These are phyloP conservation scores for Falcunculus frontatus DNA, from an alignment of 2,113 vertebrate genomes.

Conservation along the genomic window DNA sequence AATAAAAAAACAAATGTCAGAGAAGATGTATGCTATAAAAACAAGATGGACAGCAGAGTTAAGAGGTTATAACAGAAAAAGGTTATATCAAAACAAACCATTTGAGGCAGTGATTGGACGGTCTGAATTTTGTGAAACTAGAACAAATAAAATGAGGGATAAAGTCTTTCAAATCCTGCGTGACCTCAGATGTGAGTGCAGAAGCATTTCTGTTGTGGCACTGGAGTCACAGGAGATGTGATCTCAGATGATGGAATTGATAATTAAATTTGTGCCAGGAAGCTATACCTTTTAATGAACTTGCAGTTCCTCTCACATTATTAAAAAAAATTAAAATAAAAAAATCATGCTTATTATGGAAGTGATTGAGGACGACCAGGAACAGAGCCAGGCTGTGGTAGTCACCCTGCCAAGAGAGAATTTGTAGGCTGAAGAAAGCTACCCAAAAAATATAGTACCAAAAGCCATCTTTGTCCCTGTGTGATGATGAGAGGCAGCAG, in stretches of 20 bases:
- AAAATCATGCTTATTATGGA: background rate
- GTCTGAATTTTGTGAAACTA: background rate
- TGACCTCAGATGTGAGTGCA: background rate
- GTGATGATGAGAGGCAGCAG: background rate
- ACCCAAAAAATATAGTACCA: background rate
- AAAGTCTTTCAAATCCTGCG: background rate
- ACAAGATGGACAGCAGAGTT: background rate
- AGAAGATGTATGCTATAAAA: background rate
- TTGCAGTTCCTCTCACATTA: background rate
- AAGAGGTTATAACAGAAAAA: background rate
- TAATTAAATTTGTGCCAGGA: background rate
- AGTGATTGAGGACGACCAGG: background rate
- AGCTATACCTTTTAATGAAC: background rate
- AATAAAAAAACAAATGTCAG: background rate
- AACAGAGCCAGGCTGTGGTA: background rate
- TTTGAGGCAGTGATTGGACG: background rate
- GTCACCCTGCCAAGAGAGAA: background rate
- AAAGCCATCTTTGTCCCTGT: accelerated
- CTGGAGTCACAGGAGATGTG: background rate
- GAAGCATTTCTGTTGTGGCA: background rate
- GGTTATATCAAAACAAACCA: background rate
- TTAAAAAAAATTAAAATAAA: background rate
- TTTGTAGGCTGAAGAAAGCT: background rate
- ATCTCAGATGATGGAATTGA: background rate
- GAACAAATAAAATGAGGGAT: background rate